Percentiles rank a stretch among this genome's conserved stretches.
phyloP scores from a whole-genome alignment of 2,113 vertebrate species.

The human (Homo sapiens) region GRCh38 chr18:38200001-38200500 shows the following conservation, averaged over 20 bases:
- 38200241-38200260: neutral
- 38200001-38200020: neutral
- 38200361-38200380: neutral
- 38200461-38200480: neutral
- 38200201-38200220: conserved; percentile 7
- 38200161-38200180: neutral
- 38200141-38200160: neutral
- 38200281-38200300: neutral
- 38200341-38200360: neutral
- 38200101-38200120: neutral
- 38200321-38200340: neutral
- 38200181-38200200: neutral
- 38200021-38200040: neutral
- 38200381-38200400: neutral
- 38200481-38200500: neutral
- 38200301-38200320: neutral
- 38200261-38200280: neutral
- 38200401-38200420: neutral
- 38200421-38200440: neutral
- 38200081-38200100: neutral
- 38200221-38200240: neutral
- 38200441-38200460: neutral
- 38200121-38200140: neutral
- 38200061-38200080: neutral
- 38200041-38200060: neutral